Percentiles rank a stretch among this genome's conserved stretches.
Conservation (phyloP, 2,888 invertebrate genomes). For the Drosophila formosana region DNA sequence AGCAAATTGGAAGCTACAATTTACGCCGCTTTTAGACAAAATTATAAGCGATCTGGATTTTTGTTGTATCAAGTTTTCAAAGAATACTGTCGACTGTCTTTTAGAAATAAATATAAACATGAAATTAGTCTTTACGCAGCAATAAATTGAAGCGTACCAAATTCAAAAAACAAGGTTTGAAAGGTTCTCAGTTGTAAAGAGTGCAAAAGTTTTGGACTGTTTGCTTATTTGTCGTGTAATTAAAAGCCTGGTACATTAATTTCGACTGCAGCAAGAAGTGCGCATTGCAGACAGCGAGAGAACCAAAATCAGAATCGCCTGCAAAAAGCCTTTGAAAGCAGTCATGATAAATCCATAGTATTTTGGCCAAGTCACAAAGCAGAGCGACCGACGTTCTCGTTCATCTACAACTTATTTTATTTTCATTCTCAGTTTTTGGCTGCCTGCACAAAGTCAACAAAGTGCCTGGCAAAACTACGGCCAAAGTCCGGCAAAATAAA, state of each 20-base stretch:
- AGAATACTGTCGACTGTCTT: too few species aligned
- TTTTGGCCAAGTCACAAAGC: slow-evolving; percentile 54
- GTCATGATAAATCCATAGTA: slow-evolving; percentile 64
- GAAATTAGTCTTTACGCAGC: not conserved
- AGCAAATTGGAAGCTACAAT: too few species aligned
- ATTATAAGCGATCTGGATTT: too few species aligned
- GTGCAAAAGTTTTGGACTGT: slow-evolving; percentile 65
- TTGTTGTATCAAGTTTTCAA: too few species aligned
- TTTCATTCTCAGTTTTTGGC: slow-evolving; percentile 63
- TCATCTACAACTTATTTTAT: slow-evolving; percentile 69
- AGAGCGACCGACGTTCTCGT: slow-evolving; percentile 41
- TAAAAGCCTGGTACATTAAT: slow-evolving; percentile 78
- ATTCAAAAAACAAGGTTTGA: slow-evolving; percentile 2
- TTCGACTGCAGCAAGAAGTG: slow-evolving; percentile 68
- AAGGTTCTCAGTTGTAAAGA: slow-evolving; percentile 20
- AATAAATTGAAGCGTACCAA: not conserved
- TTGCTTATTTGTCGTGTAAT: slow-evolving; percentile 76
- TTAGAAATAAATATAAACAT: not conserved
- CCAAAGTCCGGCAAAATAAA: slow-evolving; percentile 40
- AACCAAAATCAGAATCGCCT: slow-evolving; percentile 2
- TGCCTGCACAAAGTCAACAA: slow-evolving; percentile 70
- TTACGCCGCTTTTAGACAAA: too few species aligned
- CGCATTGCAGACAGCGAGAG: slow-evolving; percentile 59
- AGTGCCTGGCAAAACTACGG: slow-evolving; percentile 40
- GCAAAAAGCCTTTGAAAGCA: slow-evolving; percentile 57